Base-by-base conservation (phyloP, 2,113 vertebrate genomes). In the Motacilla tschutschensis region DNA sequence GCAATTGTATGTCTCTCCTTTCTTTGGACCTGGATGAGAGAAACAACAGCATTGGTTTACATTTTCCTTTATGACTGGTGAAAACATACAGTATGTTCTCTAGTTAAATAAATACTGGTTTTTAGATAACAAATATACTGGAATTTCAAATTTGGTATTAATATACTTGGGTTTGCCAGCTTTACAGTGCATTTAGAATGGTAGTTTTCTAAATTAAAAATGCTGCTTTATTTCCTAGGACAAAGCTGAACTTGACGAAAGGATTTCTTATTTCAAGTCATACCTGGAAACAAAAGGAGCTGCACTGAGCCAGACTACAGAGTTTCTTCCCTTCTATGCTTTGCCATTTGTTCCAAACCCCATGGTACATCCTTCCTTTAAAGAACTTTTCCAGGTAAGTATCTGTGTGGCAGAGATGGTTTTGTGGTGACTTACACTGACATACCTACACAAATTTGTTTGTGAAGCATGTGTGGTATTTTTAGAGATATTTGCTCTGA, bases 281-380 rank as follows among this genome's bases (percentile, higher is more conserved):
- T 99, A 98, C 87, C 94, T 99, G 89, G 98, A 99, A 97, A 99
- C 98, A 21, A 98, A 97, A 83, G 99, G 99, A 59, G 97, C 98
- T 12, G 96, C 97, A 0, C 80, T 99, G 92, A 99, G 99, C 88
- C 98, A 99, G 94, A 98, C 97, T 70, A 96, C 98, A 1, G 98
- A 99, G 93, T 99, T 99, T 89, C 97, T 99, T 79, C 98, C 98
- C 11, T 99, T 98, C 92, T 99, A 99, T 11, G 99, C 99, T 66
- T 97, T 99, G 83, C 98, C 99, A 18, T 99, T 99, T 55, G 98
- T 99, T 62, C 98, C 98, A 4, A 98, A 98, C 76, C 99, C 99
- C 10, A 82, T 91, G 43, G 93, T 95, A 6, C 99, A 99, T 74
- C 98, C 99, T 3, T 98, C 98, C 3, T 99, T 99, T 96, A 98